Percentiles rank a stretch among this genome's conserved stretches.
Conservation (phyloP, 2,797 vertebrate genomes). For the Streptopelia turtur region DNA sequence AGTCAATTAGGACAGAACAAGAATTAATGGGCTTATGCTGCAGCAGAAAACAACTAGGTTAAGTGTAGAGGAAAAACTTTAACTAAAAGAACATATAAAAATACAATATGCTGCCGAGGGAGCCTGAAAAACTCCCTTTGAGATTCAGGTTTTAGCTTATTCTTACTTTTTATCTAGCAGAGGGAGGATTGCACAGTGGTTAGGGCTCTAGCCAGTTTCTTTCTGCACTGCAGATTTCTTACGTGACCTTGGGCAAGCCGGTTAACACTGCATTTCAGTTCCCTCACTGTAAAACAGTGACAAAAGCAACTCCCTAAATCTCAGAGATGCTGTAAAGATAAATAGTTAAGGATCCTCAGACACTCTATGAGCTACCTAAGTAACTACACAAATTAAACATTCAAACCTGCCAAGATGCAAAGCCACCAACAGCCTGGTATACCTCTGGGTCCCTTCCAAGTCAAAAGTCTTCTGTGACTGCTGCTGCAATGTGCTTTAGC, state of each 20-base stretch:
- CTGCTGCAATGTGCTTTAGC: background rate
- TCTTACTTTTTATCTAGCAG: background rate
- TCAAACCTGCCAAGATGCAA: background rate
- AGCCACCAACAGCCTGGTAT: background rate
- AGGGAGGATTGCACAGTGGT: background rate
- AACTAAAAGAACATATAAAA: conserved; percentile 15
- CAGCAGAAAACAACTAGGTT: conserved; percentile 15
- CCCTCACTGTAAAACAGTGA: background rate
- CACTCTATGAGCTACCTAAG: background rate
- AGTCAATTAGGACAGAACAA: conserved; percentile 47
- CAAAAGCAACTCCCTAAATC: conserved; percentile 20
- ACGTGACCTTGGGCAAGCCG: background rate
- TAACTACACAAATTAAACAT: background rate
- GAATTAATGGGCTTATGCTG: conserved; percentile 37
- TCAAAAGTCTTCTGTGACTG: background rate
- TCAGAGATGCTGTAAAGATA: conserved; percentile 11
- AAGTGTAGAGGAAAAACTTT: conserved; percentile 26
- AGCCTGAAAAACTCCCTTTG: conserved; percentile 13
- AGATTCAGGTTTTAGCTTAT: background rate
- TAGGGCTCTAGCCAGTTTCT: background rate
- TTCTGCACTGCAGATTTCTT: conserved; percentile 8
- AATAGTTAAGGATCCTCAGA: conserved; percentile 28
- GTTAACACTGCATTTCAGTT: background rate
- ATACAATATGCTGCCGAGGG: background rate
- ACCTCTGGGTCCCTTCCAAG: background rate